Percentiles rank a stretch among this genome's conserved stretches.
These are phyloP conservation scores for Apotomis betuletana DNA, from an alignment of 2,888 invertebrate genomes.

Conservation along the genomic window DNA sequence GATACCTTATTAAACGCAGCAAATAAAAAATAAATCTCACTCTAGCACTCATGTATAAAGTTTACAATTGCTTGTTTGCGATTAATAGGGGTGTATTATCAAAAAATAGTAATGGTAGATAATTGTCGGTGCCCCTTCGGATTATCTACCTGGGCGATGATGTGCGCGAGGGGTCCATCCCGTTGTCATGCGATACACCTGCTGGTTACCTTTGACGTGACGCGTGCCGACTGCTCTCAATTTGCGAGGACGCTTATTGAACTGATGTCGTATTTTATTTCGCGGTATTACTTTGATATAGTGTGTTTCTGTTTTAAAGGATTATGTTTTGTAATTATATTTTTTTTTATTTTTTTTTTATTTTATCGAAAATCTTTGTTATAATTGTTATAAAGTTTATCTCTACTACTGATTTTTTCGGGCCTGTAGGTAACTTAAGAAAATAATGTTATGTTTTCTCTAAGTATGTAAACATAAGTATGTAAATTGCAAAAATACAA, in stretches of 20 bases:
- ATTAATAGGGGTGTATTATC: conserved; percentile 45
- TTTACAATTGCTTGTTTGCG: conserved; percentile 23
- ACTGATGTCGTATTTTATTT: conserved; percentile 41
- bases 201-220: conserved; percentile 73
- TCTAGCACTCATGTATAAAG: conserved; percentile 34
- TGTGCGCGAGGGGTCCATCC: conserved; percentile 50
- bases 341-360: not conserved
- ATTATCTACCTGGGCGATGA: conserved; percentile 77
- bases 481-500: too few relatives aligned
- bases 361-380: not conserved
- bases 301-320: conserved; percentile 18
- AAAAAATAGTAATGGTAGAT: conserved; percentile 65
- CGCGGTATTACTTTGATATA: conserved; percentile 15
- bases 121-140: conserved; percentile 70
- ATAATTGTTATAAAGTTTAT: too few relatives aligned
- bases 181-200: conserved; percentile 59
- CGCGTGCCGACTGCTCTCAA: conserved; percentile 59
- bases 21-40: conserved; percentile 46
- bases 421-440: too few relatives aligned
- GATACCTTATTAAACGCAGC: conserved; percentile 62
- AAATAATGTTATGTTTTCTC: too few relatives aligned
- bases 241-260: conserved; percentile 24
- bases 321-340: not conserved
- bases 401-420: too few relatives aligned
- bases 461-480: too few relatives aligned